phyloP scores from a whole-genome alignment of 2,113 vertebrate species.

The Bos javanicus region DNA sequence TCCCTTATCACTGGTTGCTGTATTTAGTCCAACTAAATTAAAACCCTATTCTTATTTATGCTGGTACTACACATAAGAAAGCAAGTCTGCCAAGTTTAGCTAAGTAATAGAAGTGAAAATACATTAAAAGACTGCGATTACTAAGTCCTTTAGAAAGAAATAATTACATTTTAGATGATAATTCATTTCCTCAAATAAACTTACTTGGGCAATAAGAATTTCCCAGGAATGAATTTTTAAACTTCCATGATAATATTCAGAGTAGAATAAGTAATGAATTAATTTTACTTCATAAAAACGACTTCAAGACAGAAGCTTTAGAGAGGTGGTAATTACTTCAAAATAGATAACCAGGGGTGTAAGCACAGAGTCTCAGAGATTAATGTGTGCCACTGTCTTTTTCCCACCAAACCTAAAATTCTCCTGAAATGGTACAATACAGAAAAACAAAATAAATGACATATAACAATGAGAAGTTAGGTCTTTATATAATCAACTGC shows the following conservation, averaged over 20 bases:
- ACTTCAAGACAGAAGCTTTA: not conserved
- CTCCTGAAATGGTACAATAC: not conserved
- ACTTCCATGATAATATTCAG: conserved; percentile 12
- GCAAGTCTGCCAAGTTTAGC: not conserved
- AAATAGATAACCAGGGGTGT: conserved; percentile 19
- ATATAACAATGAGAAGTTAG: not conserved
- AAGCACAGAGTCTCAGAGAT: not conserved
- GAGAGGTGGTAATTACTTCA: conserved; percentile 42
- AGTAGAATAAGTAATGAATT: conserved; percentile 33
- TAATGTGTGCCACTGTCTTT: not conserved
- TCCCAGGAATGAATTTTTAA: conserved; percentile 38
- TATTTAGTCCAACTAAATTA: not conserved
- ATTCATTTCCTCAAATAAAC: conserved; percentile 40
- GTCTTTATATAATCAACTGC: not conserved
- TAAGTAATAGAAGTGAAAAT: not conserved
- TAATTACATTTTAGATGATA: conserved; percentile 14
- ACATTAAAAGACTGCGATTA: not conserved
- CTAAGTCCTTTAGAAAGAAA: conserved; percentile 12
- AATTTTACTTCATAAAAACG: conserved; percentile 43
- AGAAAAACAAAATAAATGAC: not conserved
- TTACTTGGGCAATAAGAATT: conserved; percentile 5
- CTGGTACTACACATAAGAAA: not conserved
- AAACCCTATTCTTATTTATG: not conserved
- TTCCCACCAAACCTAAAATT: not conserved
- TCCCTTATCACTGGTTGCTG: not conserved